These are phyloP conservation scores for Caenorhabditis parvicauda DNA, from an alignment of 2,888 invertebrate species.

Conservation along the genomic window DNA sequence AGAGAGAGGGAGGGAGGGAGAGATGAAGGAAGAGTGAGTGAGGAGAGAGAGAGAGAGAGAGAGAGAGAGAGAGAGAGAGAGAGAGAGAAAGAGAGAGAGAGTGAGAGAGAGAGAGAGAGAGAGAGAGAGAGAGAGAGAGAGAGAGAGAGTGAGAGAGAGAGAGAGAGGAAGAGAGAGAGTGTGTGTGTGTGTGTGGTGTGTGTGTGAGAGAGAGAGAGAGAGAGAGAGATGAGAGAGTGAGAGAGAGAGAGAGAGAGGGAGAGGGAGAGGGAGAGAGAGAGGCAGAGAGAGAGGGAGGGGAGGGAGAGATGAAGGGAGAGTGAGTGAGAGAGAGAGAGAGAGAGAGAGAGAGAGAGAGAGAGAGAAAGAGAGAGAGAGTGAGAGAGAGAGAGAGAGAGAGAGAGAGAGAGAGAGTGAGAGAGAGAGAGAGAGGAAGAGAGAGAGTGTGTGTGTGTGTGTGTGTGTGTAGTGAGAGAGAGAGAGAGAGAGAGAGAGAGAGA, in stretches of 20 bases:
- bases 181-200: neutral
- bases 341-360: neutral
- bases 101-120: neutral
- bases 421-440: no score
- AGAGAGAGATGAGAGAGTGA: neutral
- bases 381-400: neutral
- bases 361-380: neutral
- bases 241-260: conserved; percentile 4
- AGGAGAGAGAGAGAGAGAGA: neutral
- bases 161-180: neutral
- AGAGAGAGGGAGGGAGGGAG: neutral
- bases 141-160: conserved; percentile 3
- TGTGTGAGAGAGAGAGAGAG: neutral
- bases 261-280: neutral
- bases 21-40: conserved; percentile 2
- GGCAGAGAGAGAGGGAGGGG: neutral
- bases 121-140: neutral
- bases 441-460: no score
- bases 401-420: no score
- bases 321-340: neutral
- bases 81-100: neutral
- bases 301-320: neutral
- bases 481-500: no score
- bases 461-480: no score
- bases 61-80: neutral